phyloP scores from a whole-genome alignment of 1,140 invertebrate species.

The Dendrolimus kikuchii region DNA sequence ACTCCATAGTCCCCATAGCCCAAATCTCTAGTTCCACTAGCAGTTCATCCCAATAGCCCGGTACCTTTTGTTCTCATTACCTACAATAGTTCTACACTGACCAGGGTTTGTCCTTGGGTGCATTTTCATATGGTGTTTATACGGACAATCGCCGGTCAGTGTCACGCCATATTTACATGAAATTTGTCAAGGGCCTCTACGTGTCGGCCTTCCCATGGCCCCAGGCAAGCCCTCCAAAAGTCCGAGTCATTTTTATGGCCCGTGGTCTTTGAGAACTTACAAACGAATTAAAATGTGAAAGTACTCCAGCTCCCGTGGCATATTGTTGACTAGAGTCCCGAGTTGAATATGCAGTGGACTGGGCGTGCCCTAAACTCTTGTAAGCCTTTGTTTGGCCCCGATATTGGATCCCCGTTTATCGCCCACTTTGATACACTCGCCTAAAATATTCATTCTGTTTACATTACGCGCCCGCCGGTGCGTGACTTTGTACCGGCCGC shows the following conservation, averaged over 20 bases:
- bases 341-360: constrained; percentile 61
- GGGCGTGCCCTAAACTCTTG: constrained; percentile 64
- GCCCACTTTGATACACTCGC: constrained; percentile 48
- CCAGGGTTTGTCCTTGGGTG: too few relatives aligned
- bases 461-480: constrained; percentile 9
- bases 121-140: too few relatives aligned
- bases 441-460: constrained; percentile 38
- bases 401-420: constrained; percentile 59
- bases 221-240: too few relatives aligned
- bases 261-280: neutral
- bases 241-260: neutral
- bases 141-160: too few relatives aligned
- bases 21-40: too few relatives aligned
- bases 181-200: too few relatives aligned
- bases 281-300: constrained; percentile 1
- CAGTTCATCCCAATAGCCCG: too few relatives aligned
- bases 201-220: too few relatives aligned
- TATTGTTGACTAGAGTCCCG: constrained; percentile 41
- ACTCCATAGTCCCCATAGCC: too few relatives aligned
- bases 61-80: too few relatives aligned
- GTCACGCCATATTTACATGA: too few relatives aligned
- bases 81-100: too few relatives aligned
- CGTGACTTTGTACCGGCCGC: constrained; percentile 2
- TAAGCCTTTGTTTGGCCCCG: constrained; percentile 61
- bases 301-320: constrained; percentile 20